phyloP scores from a whole-genome alignment of 2,797 vertebrate species.

The Sebastes cheni region DNA sequence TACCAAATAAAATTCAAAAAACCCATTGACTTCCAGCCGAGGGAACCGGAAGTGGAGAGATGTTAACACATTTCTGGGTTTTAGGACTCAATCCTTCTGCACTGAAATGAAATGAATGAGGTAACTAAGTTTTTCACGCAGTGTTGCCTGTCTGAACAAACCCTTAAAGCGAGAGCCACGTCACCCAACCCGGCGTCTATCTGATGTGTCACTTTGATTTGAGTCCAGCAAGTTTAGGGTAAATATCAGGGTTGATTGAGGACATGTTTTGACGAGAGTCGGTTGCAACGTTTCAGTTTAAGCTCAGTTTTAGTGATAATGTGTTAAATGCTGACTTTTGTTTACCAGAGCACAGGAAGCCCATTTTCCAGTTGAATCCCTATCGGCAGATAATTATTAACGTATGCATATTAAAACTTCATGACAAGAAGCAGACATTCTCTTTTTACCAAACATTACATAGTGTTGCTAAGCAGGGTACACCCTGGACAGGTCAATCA shows the following conservation, averaged over 20 bases:
- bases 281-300: constrained; percentile 24
- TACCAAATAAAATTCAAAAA: too few relatives aligned
- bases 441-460: not conserved
- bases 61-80: too few relatives aligned
- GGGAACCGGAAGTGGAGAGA: too few relatives aligned
- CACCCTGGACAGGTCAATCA: too few relatives aligned
- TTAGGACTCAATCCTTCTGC: too few relatives aligned
- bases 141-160: too few relatives aligned
- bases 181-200: not conserved
- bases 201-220: not conserved
- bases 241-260: not conserved
- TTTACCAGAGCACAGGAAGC: not conserved
- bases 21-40: too few relatives aligned
- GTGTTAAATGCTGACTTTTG: constrained; percentile 19
- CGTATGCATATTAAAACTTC: constrained; percentile 15
- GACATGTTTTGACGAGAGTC: not conserved
- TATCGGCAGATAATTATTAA: constrained; percentile 35
- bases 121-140: rapidly evolving
- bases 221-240: not conserved
- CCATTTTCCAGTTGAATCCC: constrained; percentile 25
- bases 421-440: not conserved
- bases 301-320: not conserved
- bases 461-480: constrained; percentile 8
- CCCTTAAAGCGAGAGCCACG: too few relatives aligned
- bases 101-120: too few relatives aligned